Conservation (phyloP, 2,113 vertebrate species). For the Bubo bubo region DNA sequence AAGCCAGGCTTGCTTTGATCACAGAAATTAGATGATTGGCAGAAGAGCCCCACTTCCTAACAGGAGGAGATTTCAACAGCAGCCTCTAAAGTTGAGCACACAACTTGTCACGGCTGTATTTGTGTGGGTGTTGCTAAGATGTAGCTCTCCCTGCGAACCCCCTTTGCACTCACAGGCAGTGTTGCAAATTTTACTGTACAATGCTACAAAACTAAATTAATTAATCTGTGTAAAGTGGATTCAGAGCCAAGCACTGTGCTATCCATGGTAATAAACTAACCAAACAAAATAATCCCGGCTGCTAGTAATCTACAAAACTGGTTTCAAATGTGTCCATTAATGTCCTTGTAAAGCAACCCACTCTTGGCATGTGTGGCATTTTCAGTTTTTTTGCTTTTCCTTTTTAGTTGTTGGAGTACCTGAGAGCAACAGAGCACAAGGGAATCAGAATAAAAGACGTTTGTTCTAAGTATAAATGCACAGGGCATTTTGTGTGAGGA, state of each 20-base stretch:
- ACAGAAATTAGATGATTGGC: not conserved
- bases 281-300: not conserved
- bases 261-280: not conserved
- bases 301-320: not conserved
- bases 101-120: not conserved
- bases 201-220: not conserved
- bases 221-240: not conserved
- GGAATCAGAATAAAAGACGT: conserved; percentile 33
- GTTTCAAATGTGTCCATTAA: not conserved
- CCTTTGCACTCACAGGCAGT: accelerated
- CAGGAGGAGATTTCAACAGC: not conserved
- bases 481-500: conserved; percentile 3
- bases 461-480: conserved; percentile 37
- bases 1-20: not conserved
- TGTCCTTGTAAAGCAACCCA: not conserved
- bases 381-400: not conserved
- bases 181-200: not conserved
- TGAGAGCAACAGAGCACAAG: conserved; percentile 10
- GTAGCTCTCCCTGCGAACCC: not conserved
- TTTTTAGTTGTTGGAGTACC: not conserved
- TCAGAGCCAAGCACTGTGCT: not conserved
- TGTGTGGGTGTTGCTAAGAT: not conserved
- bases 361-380: not conserved
- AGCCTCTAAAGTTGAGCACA: not conserved
- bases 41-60: conserved; percentile 50